phyloP scores from a whole-genome alignment of 1,140 invertebrate genomes.

The Leguminivora glycinivorella region DNA sequence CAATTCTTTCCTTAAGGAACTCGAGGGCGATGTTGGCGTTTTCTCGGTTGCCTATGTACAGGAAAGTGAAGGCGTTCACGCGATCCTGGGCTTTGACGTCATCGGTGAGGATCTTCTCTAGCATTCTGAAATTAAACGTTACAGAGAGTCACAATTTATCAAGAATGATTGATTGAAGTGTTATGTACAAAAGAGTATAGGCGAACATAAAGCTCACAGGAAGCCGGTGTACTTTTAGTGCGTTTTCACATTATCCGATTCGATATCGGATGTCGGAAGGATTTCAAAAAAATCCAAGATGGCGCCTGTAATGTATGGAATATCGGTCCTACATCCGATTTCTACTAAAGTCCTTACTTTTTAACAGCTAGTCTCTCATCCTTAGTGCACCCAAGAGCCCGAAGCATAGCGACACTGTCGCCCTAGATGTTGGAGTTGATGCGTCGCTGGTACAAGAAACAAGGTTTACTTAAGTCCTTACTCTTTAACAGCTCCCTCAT shows the following conservation, averaged over 20 bases:
- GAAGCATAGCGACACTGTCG: conserved; percentile 79
- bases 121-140: conserved; percentile 46
- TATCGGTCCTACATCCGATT: no score
- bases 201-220: no score
- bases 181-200: no score
- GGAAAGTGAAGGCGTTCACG: conserved; percentile 62
- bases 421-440: conserved; percentile 74
- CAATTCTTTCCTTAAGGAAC: conserved; percentile 52
- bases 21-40: conserved; percentile 56
- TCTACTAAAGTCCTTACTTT: conserved; percentile 53
- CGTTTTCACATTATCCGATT: no score
- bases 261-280: no score
- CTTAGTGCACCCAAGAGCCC: conserved; percentile 80
- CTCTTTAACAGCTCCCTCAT: conserved; percentile 50
- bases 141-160: no score
- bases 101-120: conserved; percentile 57
- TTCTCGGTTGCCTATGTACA: conserved; percentile 55
- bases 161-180: no score
- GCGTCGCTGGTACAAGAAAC: conserved; percentile 76
- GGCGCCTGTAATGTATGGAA: no score
- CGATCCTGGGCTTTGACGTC: conserved; percentile 65
- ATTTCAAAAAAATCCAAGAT: no score
- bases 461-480: conserved; percentile 40
- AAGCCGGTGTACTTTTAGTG: no score
- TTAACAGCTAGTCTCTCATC: conserved; percentile 47